Evolutionary conservation across 1,140 invertebrate genomes (phyloP).

Genomic region (Luehdorfia chinensis): DNA sequence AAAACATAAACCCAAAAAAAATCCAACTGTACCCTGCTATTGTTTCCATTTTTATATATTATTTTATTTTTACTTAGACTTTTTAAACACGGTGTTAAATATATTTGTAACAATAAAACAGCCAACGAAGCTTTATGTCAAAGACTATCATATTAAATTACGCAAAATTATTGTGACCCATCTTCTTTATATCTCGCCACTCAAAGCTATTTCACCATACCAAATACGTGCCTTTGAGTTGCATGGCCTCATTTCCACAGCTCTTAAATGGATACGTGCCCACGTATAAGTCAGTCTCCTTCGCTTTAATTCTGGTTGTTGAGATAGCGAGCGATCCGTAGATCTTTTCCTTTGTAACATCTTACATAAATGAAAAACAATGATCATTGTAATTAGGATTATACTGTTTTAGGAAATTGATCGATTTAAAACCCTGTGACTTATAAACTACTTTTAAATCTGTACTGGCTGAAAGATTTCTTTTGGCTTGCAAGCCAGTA

Average conservation of each 20-base stretch:
- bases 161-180: background rate
- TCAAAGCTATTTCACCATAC: background rate
- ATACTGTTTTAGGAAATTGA: slow-evolving; percentile 19
- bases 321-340: slow-evolving; percentile 11
- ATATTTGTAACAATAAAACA: too few species aligned
- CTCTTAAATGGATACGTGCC: slow-evolving; percentile 14
- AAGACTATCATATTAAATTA: too few species aligned
- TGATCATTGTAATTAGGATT: slow-evolving; percentile 31
- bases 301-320: slow-evolving; percentile 10
- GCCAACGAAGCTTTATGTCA: too few species aligned
- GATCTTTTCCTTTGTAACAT: slow-evolving; percentile 25
- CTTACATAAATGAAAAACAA: slow-evolving; percentile 31
- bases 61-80: too few species aligned
- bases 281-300: slow-evolving; percentile 16
- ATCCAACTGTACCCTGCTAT: too few species aligned
- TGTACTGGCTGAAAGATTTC: too few species aligned
- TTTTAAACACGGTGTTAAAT: too few species aligned
- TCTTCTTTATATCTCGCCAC: slow-evolving; percentile 1
- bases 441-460: too few species aligned
- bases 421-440: too few species aligned
- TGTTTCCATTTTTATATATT: too few species aligned
- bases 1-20: too few species aligned
- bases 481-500: too few species aligned
- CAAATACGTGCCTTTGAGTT: slow-evolving; percentile 13
- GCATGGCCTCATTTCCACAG: slow-evolving; percentile 11